Evolutionary conservation across 2,113 vertebrate species (phyloP), one percentile per base, ranked within the genome.

Genomic region (Syngnathus typhle): DNA sequence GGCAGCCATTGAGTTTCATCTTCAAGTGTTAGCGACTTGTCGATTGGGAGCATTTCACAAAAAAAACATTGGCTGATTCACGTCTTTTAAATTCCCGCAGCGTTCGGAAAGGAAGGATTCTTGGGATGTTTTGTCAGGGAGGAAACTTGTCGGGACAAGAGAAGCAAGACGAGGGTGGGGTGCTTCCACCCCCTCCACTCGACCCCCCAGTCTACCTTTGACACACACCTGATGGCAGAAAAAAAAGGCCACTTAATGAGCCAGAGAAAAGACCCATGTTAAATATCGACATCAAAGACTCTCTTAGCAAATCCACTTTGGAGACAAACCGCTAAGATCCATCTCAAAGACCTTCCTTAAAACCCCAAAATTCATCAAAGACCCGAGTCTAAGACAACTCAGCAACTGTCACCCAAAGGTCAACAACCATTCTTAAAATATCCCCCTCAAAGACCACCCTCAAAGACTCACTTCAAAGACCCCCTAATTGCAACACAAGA

Each of bases 91-190:
- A 44, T 62, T 62, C 38, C 39, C 15, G 11, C 39, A 15, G 36
- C 39, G 21, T 21, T 43, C 38, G 7, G n/a, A 27, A 23, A 2
- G n/a, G 23, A 23, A 3, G n/a, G 39, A 62, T 43, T 62, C 39
- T 21, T 43, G 5, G 12, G 39, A 62, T 62, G 39, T 19, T 62
- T 62, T n/a, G n/a, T 2, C 38, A 7, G 39, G 39, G 39, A 23
- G 60, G 60, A 23, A n/a, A 39, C 60, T 13, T 44, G 60, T 62
- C 60, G 5, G n/a, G 39, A 43, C 60, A 44, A 43, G 60, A 43
- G 60, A n/a, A 27, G 60, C 9, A 41, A 15, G 59, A 23, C 27
- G 11, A 38, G 19, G 38, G n/a, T 41, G n/a, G n/a, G n/a, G 60
- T 19, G 60, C 18, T 6, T 13, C 38, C 59, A 11, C 36, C 32